Conservation (phyloP, 2,797 vertebrate genomes). For the Steatocranus sp. region DNA sequence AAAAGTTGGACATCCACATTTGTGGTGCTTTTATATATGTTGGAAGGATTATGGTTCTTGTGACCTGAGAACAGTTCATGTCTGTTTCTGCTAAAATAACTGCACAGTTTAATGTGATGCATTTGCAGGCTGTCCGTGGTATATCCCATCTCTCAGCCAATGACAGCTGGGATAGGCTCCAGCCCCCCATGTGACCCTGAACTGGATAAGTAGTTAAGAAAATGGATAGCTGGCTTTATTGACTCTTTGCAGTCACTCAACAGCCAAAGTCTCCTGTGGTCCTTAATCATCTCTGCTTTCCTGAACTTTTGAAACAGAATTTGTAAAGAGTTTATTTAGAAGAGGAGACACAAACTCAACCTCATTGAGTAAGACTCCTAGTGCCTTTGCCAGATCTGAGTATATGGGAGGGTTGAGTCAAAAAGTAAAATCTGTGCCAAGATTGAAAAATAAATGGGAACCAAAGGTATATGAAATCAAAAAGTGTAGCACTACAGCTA, state of each 20-base stretch:
- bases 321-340: not conserved
- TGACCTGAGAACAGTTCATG: not conserved
- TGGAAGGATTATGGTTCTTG: not conserved
- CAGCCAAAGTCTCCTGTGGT: not conserved
- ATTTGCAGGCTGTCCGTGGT: not conserved
- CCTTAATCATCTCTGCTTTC: not conserved
- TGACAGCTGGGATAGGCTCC: fast-evolving
- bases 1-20: not conserved
- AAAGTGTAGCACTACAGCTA: not conserved
- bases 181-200: not conserved
- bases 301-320: not conserved
- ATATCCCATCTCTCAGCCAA: not conserved
- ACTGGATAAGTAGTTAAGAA: not conserved
- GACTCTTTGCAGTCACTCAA: not conserved
- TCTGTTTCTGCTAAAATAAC: not conserved
- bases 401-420: not conserved
- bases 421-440: not conserved
- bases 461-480: not conserved
- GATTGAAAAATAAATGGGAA: not conserved
- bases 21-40: not conserved
- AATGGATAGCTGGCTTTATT: not conserved
- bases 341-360: not conserved
- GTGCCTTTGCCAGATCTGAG: not conserved
- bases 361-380: fast-evolving
- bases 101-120: not conserved